These are phyloP conservation scores for Thyatira batis DNA, from an alignment of 2,888 invertebrate species.

Conservation along the genomic window DNA sequence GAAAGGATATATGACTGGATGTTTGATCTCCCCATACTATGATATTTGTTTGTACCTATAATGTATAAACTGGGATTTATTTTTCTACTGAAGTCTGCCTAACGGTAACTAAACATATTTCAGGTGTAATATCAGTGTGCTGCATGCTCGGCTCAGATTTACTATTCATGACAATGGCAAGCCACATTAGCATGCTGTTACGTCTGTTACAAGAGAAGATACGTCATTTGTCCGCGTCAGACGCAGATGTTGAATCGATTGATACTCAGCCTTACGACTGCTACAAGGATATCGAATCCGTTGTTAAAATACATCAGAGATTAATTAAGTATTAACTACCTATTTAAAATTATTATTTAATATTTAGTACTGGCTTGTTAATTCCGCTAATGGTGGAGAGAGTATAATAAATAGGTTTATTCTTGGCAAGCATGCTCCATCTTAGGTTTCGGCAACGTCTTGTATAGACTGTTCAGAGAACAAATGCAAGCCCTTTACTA, in stretches of 20 bases:
- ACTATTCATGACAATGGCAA: conserved; percentile 67
- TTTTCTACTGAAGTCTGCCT: too few relatives aligned
- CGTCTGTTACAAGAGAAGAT: conserved; percentile 59
- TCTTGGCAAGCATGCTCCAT: too few relatives aligned
- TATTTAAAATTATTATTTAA: background rate
- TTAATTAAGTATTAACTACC: conserved; percentile 51
- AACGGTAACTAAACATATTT: conserved; percentile 9
- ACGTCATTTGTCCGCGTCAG: conserved; percentile 36
- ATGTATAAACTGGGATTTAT: too few relatives aligned
- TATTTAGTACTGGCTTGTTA: too few relatives aligned
- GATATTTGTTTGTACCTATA: too few relatives aligned
- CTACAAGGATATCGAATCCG: conserved; percentile 50
- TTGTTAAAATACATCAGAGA: conserved; percentile 60
- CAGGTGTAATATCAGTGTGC: conserved; percentile 58
- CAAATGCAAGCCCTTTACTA: too few relatives aligned
- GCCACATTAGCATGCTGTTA: conserved; percentile 65
- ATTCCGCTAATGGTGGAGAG: too few relatives aligned
- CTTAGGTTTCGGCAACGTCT: too few relatives aligned
- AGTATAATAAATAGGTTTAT: too few relatives aligned
- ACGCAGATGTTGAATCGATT: background rate
- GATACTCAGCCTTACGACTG: conserved; percentile 28
- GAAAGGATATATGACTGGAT: too few relatives aligned
- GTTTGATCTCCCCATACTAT: background rate
- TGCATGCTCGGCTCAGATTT: conserved; percentile 65
- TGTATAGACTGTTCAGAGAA: too few relatives aligned